Evolutionary conservation across 2,888 invertebrate species (phyloP).

Genomic region (Acrocyrtus sp.): DNA sequence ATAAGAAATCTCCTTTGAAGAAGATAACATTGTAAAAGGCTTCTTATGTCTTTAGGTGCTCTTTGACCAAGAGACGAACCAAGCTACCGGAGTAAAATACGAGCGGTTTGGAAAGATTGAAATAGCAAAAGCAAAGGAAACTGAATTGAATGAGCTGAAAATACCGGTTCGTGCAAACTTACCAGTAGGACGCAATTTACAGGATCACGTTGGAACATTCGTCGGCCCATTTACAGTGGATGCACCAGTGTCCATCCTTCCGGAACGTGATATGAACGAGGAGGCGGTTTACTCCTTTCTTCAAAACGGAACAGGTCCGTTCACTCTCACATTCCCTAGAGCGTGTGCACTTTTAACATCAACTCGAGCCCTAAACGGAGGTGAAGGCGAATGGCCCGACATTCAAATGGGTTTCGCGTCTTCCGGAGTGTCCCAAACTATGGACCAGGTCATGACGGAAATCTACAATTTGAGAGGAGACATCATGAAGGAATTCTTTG

Average conservation of each 20-base stretch:
- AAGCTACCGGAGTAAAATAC: constrained; percentile 38
- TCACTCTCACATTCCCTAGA: constrained; percentile 54
- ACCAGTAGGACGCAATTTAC: constrained; percentile 58
- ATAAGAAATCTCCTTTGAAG: background rate
- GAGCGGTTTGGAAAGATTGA: constrained; percentile 41
- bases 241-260: constrained; percentile 53
- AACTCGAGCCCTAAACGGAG: constrained; percentile 36
- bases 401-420: constrained; percentile 45
- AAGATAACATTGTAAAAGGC: too few relatives aligned
- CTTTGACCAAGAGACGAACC: constrained; percentile 22
- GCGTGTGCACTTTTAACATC: constrained; percentile 49
- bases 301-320: constrained; percentile 60
- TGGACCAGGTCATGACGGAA: constrained; percentile 30
- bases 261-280: constrained; percentile 52
- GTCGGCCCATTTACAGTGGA: constrained; percentile 59
- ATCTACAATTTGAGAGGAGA: constrained; percentile 34
- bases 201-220: constrained; percentile 62
- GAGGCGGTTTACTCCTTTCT: constrained; percentile 51
- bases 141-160: constrained; percentile 27
- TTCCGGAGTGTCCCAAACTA: constrained; percentile 21
- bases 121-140: constrained; percentile 19
- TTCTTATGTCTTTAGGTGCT: constrained; percentile 5
- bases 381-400: constrained; percentile 57
- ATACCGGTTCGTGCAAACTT: constrained; percentile 52
- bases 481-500: constrained; percentile 33